Conservation (phyloP, 2,888 invertebrate species). For the Cheilosia soror region DNA sequence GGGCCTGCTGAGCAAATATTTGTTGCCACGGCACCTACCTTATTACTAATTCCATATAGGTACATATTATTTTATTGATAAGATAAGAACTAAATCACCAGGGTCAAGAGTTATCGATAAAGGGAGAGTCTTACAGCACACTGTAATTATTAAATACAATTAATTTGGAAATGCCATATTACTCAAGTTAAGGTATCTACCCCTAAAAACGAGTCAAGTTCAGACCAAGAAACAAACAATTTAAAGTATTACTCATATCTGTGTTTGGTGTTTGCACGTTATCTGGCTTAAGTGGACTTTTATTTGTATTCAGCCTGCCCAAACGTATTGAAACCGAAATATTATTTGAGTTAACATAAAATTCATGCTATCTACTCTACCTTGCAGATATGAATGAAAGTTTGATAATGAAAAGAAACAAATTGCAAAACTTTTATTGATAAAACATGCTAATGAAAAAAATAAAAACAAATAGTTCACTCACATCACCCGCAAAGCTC, state of each 20-base stretch:
- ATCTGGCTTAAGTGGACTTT: constrained; percentile 14
- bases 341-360: constrained; percentile 12
- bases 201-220: constrained; percentile 21
- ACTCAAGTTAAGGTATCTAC: constrained; percentile 11
- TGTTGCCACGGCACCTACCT: no score
- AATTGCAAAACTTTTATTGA: constrained; percentile 32
- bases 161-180: constrained; percentile 9
- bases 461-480: background rate
- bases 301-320: background rate
- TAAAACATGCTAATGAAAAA: constrained; percentile 1
- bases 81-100: constrained; percentile 27
- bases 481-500: constrained; percentile 7
- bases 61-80: constrained; percentile 22
- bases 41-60: background rate
- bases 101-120: constrained; percentile 29
- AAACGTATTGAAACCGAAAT: constrained; percentile 6
- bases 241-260: constrained; percentile 20
- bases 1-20: no score
- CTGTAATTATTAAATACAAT: constrained; percentile 11
- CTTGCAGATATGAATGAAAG: constrained; percentile 48
- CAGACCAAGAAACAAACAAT: background rate
- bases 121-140: constrained; percentile 4
- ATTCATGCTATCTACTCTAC: constrained; percentile 19
- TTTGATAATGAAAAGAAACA: constrained; percentile 24
- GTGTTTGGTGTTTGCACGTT: background rate